phyloP scores from a whole-genome alignment of 2,113 vertebrate species.

The Ondatra zibethicus region DNA sequence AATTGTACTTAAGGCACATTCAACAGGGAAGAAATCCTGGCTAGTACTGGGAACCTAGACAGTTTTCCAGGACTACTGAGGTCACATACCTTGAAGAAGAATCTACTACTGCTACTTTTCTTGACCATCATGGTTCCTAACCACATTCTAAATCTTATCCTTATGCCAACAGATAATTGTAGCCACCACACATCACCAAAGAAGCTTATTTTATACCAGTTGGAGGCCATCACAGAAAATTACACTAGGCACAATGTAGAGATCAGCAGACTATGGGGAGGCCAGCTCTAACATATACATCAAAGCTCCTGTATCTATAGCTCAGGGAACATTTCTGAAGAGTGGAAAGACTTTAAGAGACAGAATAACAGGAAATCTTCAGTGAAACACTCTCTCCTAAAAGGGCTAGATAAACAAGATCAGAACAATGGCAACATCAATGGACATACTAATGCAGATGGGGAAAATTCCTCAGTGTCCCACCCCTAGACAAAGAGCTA shows the following conservation, averaged over 20 bases:
- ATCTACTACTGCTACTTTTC: neutral
- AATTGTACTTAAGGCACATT: neutral
- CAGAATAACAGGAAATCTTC: neutral
- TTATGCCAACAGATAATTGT: neutral
- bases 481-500: neutral
- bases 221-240: neutral
- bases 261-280: neutral
- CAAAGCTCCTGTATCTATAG: neutral
- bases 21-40: neutral
- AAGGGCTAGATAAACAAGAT: neutral
- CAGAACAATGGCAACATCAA: neutral
- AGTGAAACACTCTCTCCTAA: neutral
- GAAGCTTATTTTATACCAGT: neutral
- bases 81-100: neutral
- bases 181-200: neutral
- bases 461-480: neutral
- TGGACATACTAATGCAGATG: neutral
- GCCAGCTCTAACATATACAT: neutral
- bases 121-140: neutral
- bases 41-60: neutral
- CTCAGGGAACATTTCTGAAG: neutral
- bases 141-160: neutral
- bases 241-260: neutral
- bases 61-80: neutral
- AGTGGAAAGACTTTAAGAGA: neutral